Evolutionary conservation across 1,140 invertebrate species (phyloP), one percentile per base, ranked within the genome.

Genomic region (Vanessa tameamea): DNA sequence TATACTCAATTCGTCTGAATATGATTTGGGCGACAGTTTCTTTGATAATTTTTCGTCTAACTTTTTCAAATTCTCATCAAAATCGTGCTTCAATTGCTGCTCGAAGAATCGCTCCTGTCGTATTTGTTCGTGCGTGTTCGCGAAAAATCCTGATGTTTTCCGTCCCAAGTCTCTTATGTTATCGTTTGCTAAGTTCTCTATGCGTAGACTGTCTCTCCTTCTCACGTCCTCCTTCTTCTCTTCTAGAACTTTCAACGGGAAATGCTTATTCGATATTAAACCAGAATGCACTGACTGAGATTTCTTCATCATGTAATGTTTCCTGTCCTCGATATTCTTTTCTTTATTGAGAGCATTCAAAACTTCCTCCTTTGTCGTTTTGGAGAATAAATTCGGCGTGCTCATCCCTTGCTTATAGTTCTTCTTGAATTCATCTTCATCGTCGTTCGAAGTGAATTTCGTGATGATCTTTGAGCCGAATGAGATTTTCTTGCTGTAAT

Each of bases 41-140:
- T 65, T 69, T 0, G 76, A 78, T 4, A 90, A 63, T 61, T 89
- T 89, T 2, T 86, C 81, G 64, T 93, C 90, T 7, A 89, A 78
- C 48, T 85, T 87, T 55, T 85, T 87, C 1, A 93, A 69, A 77
- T 93, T 93, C 23, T 93, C 92, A 69, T 93, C 91, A 61, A 93
- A 93, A 72, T 93, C 86, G 14, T 89, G 87, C 65, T 93, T 93
- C 50, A 93, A 68, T 73, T 93, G 89, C 71, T 91, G 83, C 31
- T 93, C 92, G 69, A 92, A 92, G 0, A 90, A 47, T 31, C 93
- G 86, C 70, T 95, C 94, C 72, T 95, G 94, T 9, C 93, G 87
- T 50, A 95, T 95, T 70, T 95, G 94, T 81, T 94, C 95, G 80
- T 95, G 95, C 7, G 95, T 95, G 74, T 93, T 95, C 0, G 94